Percentiles rank a stretch among this genome's conserved stretches.
These are phyloP conservation scores for Scolopax bukidnonensis DNA, from an alignment of 2,797 vertebrate genomes.

Conservation along the genomic window DNA sequence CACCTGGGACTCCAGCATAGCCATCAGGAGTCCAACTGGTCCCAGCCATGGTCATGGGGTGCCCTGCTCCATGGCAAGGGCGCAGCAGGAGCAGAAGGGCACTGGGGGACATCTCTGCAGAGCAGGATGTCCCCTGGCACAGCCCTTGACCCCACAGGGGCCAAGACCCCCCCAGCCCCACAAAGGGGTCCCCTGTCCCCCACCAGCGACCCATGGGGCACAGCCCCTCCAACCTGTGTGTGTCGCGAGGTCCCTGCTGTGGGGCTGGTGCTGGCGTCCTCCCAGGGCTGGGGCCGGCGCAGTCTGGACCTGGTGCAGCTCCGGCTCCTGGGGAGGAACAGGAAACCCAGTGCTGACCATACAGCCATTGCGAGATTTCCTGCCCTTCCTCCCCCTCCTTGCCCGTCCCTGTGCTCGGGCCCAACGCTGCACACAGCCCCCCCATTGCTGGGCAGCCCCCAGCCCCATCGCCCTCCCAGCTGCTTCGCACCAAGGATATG, in stretches of 20 bases:
- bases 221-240: neutral
- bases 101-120: neutral
- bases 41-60: rapidly evolving
- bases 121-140: neutral
- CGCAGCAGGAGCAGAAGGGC: neutral
- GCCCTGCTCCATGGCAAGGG: neutral
- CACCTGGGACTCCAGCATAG: rapidly evolving
- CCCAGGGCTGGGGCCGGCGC: neutral
- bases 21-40: rapidly evolving
- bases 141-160: neutral
- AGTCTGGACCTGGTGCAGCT: neutral
- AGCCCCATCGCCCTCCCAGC: rapidly evolving
- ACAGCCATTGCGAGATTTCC: slow-evolving; percentile 66
- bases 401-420: neutral
- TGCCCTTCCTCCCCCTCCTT: slow-evolving; percentile 25
- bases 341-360: slow-evolving; percentile 41
- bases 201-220: rapidly evolving
- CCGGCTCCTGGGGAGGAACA: slow-evolving; percentile 2
- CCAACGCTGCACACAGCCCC: neutral
- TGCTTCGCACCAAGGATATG: neutral
- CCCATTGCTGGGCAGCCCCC: neutral
- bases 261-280: neutral
- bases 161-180: neutral
- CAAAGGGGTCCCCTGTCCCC: neutral
- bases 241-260: neutral